phyloP scores from a whole-genome alignment of 2,888 invertebrate genomes.

The Tachina lurida region DNA sequence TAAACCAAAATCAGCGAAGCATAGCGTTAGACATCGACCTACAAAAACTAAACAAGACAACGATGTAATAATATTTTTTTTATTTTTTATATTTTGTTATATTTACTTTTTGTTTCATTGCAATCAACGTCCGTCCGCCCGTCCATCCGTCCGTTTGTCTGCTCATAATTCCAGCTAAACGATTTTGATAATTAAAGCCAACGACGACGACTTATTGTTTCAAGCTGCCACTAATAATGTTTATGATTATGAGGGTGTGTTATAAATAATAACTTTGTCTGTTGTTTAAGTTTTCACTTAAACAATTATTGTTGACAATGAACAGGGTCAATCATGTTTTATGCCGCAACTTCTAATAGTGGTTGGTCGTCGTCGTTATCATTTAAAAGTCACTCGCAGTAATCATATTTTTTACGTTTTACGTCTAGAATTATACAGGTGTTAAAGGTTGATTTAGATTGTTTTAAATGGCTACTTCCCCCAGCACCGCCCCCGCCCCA shows the following conservation, averaged over 20 bases:
- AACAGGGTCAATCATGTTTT: constrained; percentile 58
- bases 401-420: constrained; percentile 24
- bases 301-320: constrained; percentile 48
- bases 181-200: constrained; percentile 24
- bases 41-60: constrained; percentile 10
- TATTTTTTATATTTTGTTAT: constrained; percentile 1
- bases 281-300: constrained; percentile 50
- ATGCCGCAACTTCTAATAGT: constrained; percentile 24
- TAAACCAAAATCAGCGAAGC: constrained; percentile 73
- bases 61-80: constrained; percentile 8
- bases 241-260: constrained; percentile 64
- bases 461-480: constrained; percentile 7
- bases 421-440: constrained; percentile 59
- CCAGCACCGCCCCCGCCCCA: background rate
- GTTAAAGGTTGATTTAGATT: constrained; percentile 52
- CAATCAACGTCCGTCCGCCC: constrained; percentile 21
- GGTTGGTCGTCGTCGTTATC: constrained; percentile 3
- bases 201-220: background rate
- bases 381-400: constrained; percentile 23
- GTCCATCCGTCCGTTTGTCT: constrained; percentile 14
- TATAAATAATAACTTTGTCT: constrained; percentile 12
- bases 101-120: background rate
- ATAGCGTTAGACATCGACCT: constrained; percentile 25
- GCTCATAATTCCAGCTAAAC: constrained; percentile 23
- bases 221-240: constrained; percentile 19